Conservation (phyloP, 2,888 invertebrate genomes). For the Melanostoma scalare region DNA sequence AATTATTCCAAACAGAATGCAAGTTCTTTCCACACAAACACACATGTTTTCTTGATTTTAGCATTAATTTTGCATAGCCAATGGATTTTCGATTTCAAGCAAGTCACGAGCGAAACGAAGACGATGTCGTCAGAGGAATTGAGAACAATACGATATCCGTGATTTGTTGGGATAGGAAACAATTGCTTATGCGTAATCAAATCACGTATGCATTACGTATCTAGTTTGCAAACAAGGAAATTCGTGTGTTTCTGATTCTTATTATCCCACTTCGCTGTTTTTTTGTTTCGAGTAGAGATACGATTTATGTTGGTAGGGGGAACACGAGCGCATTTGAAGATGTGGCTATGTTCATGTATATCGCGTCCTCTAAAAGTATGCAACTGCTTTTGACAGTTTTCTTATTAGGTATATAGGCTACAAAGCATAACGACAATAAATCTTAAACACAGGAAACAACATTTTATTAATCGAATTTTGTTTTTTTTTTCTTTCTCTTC, state of each 20-base stretch:
- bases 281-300: neutral
- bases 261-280: neutral
- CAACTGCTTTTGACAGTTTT: slow-evolving; percentile 37
- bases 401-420: neutral
- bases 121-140: too few relatives aligned
- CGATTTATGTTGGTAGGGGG: neutral
- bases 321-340: neutral
- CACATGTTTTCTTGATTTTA: too few relatives aligned
- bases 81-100: too few relatives aligned
- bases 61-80: too few relatives aligned
- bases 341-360: neutral
- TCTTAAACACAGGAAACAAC: slow-evolving; percentile 9
- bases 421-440: slow-evolving; percentile 1
- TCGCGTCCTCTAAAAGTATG: neutral
- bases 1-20: too few relatives aligned
- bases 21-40: too few relatives aligned
- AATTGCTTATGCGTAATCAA: neutral
- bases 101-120: too few relatives aligned
- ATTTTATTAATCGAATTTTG: slow-evolving; percentile 17
- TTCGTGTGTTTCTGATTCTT: neutral
- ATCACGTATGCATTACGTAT: neutral
- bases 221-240: neutral
- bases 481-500: slow-evolving; percentile 11
- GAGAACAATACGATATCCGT: too few relatives aligned
- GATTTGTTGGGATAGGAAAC: neutral